Evolutionary conservation across 2,113 vertebrate genomes (phyloP), one percentile per base, ranked within the genome.

Genomic region (Rutilus rutilus): DNA sequence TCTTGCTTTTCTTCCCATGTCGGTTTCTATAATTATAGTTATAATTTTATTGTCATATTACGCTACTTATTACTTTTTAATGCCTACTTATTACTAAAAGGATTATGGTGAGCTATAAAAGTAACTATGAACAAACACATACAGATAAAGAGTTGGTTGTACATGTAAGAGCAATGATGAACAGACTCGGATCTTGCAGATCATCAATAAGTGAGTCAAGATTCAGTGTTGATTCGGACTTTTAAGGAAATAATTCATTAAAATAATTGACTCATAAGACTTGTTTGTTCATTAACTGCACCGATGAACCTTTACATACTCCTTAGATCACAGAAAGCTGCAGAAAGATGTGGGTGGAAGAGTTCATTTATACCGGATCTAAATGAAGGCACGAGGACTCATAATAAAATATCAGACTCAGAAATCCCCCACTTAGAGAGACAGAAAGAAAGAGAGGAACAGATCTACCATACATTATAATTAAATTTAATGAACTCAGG

Each of bases 1-100:
- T 30, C 39, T 86, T 91, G 87, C 82, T 92, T 92, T 89, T 64
- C 86, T 90, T 94, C 91, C 91, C 92, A 90, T 80, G 59, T 88
- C 85, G 62, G 27, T 42, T 77, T 33, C 15, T 27, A 78, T 57
- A 57, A 57, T 57, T 57, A 57, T 21, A 52, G n/a, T 65, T 54
- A 47, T 54, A 60, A 25, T 78, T 57, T 85, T 27, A 78, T 27
- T 54, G 36, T 27, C 17, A 30, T 69, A 33, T n/a, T 54, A 27
- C 30, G n/a, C 25, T 52, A 17, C 47, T 39, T 39, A 39, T 52
- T 52, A 17, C 4, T 52, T 52, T 52, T 52, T 17, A 52, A 7
- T 45, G 50, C 65, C 23, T 80, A 42, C 33, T 27, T 27, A 39
- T 64, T 11, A 25, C 78, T 42, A 45, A 60, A 69, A 73, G 12